Percentiles rank a stretch among this genome's conserved stretches.
These are phyloP conservation scores for Apodemus speciosus DNA, from an alignment of 2,113 vertebrate species.

Conservation along the genomic window DNA sequence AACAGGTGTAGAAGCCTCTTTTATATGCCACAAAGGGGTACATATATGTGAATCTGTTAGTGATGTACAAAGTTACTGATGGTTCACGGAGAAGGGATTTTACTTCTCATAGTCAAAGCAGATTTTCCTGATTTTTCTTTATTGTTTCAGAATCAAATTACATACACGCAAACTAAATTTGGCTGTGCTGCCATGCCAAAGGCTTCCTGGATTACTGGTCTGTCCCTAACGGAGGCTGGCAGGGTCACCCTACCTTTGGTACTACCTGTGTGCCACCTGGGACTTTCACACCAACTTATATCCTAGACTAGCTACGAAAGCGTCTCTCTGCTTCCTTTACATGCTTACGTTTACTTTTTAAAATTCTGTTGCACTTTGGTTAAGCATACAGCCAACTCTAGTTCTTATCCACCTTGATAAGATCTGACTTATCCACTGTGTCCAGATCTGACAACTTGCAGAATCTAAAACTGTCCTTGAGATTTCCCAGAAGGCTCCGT, in stretches of 20 bases:
- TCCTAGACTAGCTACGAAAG: background rate
- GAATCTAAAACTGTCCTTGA: background rate
- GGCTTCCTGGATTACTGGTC: background rate
- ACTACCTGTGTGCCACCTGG: background rate
- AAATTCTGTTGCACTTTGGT: background rate
- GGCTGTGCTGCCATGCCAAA: background rate
- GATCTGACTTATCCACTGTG: too few species aligned
- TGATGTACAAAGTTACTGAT: background rate
- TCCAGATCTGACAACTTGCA: background rate
- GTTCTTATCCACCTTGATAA: background rate
- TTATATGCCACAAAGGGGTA: background rate
- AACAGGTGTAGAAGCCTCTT: background rate
- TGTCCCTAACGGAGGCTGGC: background rate
- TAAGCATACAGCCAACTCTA: background rate
- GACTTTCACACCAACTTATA: background rate
- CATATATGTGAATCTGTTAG: background rate
- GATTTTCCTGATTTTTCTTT: background rate
- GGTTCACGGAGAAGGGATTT: background rate
- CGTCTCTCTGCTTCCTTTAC: background rate
- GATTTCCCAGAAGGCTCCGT: background rate
- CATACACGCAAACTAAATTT: background rate
- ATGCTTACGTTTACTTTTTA: background rate
- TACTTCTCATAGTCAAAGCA: background rate
- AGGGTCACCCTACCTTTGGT: background rate
- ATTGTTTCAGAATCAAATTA: background rate